phyloP scores from a whole-genome alignment of 2,888 invertebrate species.

The Hartigia nigra region DNA sequence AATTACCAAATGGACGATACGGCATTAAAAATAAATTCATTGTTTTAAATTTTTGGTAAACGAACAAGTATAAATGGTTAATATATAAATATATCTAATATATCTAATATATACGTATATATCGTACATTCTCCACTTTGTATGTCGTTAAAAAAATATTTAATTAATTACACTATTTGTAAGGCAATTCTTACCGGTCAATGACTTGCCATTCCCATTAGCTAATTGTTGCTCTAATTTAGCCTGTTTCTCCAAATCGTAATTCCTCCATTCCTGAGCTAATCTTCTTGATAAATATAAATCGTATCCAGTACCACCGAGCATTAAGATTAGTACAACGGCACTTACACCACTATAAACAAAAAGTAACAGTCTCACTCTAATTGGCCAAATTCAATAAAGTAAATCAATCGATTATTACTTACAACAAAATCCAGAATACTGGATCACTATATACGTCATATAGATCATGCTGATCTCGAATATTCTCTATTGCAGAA shows the following conservation, averaged over 20 bases:
- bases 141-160: too few species aligned
- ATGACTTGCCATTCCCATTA: constrained; percentile 45
- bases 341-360: constrained; percentile 69
- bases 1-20: too few species aligned
- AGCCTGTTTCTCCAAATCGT: constrained; percentile 59
- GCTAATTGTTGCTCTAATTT: constrained; percentile 56
- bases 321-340: constrained; percentile 70
- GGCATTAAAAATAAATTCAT: too few species aligned
- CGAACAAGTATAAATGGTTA: too few species aligned
- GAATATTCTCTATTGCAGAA: constrained; percentile 71
- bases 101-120: too few species aligned
- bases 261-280: constrained; percentile 41
- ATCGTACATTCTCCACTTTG: too few species aligned
- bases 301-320: constrained; percentile 79
- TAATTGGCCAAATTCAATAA: neutral
- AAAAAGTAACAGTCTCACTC: neutral
- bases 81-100: too few species aligned
- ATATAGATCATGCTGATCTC: constrained; percentile 76
- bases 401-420: constrained; percentile 18
- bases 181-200: constrained; percentile 46
- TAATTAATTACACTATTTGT: too few species aligned
- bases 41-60: too few species aligned
- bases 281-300: constrained; percentile 64
- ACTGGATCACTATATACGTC: constrained; percentile 76
- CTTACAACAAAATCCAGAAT: constrained; percentile 79